A percentile compares a stretch with the other conserved stretches of the same genome.
phyloP scores from a whole-genome alignment of 2,113 vertebrate species.

The Phyllopteryx taeniolatus region DNA sequence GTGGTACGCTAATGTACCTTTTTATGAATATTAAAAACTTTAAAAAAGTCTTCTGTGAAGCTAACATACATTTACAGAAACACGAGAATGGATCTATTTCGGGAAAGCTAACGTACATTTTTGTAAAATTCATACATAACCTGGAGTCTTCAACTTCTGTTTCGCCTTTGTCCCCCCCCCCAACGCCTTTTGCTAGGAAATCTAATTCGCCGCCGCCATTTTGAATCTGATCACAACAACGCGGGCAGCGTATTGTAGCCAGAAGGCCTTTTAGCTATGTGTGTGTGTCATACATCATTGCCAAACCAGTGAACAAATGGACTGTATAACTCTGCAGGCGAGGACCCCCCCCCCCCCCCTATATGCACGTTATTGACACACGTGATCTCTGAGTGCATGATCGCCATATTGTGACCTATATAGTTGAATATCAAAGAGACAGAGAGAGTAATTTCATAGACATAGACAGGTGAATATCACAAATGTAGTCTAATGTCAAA shows the following conservation, averaged over 20 bases:
- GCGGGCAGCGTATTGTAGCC: conserved; percentile 9
- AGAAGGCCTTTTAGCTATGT: conserved; percentile 35
- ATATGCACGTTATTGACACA: conserved; percentile 2
- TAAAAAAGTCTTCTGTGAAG: no score
- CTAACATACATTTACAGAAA: no score
- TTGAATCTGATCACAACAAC: conserved; percentile 27
- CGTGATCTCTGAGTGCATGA: conserved; percentile 18
- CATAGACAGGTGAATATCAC: no score
- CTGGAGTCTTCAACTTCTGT: not conserved
- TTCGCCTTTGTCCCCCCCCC: not conserved
- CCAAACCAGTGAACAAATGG: conserved; percentile 58
- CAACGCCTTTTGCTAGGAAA: not conserved
- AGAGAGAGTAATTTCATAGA: no score
- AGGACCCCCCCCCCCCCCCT: not conserved
- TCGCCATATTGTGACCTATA: not conserved
- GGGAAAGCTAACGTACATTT: no score
- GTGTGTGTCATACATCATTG: conserved; percentile 41
- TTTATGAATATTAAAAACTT: no score
- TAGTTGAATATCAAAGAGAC: not conserved
- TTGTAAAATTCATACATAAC: no score
- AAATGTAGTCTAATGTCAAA: no score
- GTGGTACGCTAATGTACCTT: no score
- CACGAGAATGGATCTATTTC: no score
- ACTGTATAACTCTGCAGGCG: conserved; percentile 25
- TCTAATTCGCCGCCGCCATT: not conserved